phyloP scores from a whole-genome alignment of 1,140 invertebrate species.

The Holcopasites calliopsidis region DNA sequence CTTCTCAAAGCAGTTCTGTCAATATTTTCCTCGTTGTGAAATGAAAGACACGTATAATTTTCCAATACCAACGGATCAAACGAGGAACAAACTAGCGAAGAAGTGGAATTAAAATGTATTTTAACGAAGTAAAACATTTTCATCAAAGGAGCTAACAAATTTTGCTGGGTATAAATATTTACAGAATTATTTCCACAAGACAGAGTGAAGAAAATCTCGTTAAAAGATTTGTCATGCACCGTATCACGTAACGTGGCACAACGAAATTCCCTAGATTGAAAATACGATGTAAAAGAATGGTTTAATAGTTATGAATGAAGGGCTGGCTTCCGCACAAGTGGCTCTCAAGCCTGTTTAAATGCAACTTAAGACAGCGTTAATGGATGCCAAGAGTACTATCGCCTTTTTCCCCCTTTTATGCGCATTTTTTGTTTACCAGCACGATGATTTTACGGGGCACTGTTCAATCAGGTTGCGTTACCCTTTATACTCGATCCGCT shows the following conservation, averaged over 20 bases:
- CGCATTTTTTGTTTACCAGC: too few relatives aligned
- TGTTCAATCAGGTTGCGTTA: background rate
- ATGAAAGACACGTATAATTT: background rate
- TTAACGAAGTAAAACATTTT: too few relatives aligned
- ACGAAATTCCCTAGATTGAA: background rate
- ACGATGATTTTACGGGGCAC: background rate
- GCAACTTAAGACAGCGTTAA: constrained; percentile 1
- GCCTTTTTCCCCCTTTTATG: background rate
- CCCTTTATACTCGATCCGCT: background rate
- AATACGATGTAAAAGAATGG: background rate
- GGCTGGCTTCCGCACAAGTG: background rate
- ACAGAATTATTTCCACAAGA: too few relatives aligned
- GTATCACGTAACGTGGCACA: too few relatives aligned
- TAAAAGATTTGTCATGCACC: too few relatives aligned
- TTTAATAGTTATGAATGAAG: background rate
- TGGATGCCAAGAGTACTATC: background rate
- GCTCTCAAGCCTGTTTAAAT: background rate
- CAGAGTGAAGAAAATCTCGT: too few relatives aligned
- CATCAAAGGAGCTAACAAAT: too few relatives aligned
- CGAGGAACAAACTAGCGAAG: too few relatives aligned
- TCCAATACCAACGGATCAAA: background rate
- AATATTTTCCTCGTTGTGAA: background rate
- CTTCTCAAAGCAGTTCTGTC: too few relatives aligned
- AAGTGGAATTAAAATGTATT: too few relatives aligned
- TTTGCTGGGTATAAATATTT: too few relatives aligned